Evolutionary conservation across 2,888 invertebrate genomes (phyloP).

Genomic region (Eurois occulta): DNA sequence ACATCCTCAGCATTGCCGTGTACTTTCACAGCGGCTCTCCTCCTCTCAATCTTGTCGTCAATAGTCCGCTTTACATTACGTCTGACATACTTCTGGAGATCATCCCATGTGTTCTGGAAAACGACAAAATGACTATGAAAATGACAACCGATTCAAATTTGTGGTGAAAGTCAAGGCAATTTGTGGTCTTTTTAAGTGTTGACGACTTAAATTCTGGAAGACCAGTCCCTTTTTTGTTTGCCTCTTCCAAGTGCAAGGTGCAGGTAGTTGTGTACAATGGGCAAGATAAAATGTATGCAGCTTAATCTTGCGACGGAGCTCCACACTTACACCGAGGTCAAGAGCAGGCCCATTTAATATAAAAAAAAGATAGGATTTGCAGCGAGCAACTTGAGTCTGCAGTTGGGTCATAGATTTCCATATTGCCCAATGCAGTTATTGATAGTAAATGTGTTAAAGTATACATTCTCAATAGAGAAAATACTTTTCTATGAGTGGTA

Average conservation of each 20-base stretch:
- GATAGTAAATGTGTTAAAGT: too few species aligned
- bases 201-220: background rate
- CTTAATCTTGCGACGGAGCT: background rate
- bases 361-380: background rate
- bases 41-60: constrained; percentile 94
- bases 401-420: background rate
- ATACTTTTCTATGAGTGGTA: too few species aligned
- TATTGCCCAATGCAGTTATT: background rate
- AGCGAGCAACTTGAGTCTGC: background rate
- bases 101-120: constrained; percentile 94
- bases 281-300: background rate
- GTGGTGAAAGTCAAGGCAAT: background rate
- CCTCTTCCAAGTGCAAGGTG: background rate
- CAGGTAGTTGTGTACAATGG: background rate
- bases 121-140: background rate
- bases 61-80: constrained; percentile 95
- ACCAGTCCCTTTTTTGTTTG: background rate
- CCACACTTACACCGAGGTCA: too few species aligned
- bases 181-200: background rate
- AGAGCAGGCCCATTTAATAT: too few species aligned
- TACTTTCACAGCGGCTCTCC: constrained; percentile 86
- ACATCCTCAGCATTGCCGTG: constrained; percentile 85
- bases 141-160: background rate
- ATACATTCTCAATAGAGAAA: too few species aligned
- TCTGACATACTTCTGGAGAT: constrained; percentile 94